Evolutionary conservation across 2,113 vertebrate genomes (phyloP), one percentile per base, ranked within the genome.

Genomic region (Lepisosteus oculatus): DNA sequence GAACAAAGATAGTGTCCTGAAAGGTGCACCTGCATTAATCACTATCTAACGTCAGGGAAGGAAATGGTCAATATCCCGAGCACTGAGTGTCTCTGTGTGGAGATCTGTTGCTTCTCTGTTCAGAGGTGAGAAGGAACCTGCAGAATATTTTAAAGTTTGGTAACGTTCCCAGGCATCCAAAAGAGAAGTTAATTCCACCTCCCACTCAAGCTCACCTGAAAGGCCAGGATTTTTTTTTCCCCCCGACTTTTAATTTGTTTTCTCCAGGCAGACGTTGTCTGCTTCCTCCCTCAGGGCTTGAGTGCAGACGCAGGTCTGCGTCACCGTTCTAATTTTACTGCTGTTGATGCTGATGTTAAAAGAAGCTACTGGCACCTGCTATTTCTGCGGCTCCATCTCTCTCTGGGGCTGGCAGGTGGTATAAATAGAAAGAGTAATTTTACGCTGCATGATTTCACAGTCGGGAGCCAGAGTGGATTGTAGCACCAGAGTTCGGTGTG

Each of bases 251-350:
- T 54, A 43, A 17, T 41, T 42, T 44, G 45, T 29, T 74, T 78
- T 70, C 78, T 72, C 72, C 75, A 78, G 74, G 74, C 77, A 45
- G 69, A 81, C 72, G 56, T 87, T 93, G 93, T 87, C 91, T 94
- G 91, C 90, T 93, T 94, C 91, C 92, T 95, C 94, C 91, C 86
- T 29, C 79, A 87, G 90, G 85, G 88, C 82, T 79, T 82, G 71
- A 74, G 86, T 77, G 90, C 82, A 92, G 93, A 97, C 94, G 95
- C 91, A 95, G 91, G 90, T 88, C 88, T 90, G 85, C 95, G 95
- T 98, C 95, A 98, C 85, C 74, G 88, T 91, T 95, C 95, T 97
- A 98, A 97, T 95, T 97, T 97, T 97, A 95, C 94, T 92, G 84
- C 64, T 77, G 88, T 92, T 91, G 94, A 94, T 96, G 94, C 93